Evolutionary conservation across 2,888 invertebrate species (phyloP), one percentile per base, ranked within the genome.

Genomic region (Diarsia brunnea): DNA sequence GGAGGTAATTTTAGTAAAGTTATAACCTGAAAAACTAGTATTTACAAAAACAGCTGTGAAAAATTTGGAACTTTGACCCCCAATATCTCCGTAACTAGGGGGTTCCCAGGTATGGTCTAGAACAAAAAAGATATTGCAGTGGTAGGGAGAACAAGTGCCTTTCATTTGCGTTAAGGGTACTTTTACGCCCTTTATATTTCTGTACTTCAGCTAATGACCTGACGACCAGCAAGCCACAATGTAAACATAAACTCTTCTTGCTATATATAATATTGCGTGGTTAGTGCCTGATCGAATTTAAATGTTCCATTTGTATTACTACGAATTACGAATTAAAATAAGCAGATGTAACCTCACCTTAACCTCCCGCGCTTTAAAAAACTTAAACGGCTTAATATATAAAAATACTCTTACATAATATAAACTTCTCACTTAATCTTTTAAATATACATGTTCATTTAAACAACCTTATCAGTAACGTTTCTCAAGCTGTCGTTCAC

Each of bases 401-500:
- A 58, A 78, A 82, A 74, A 84, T 65, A 63, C 68, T 43, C 43
- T 47, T 55, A 38, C 75, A 24, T 43, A 51, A 24, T 43, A 51
- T 70, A 27, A 79, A 71, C 66, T 82, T 85, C 49, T 21, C 19
- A 58, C 81, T 75, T 82, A 87, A 79, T 79, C 78, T 73, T 86
- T 74, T 84, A 73, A 84, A 84, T 77, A 84, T 79, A 85, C 78
- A 79, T 76, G 73, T 86, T 77, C 27, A 79, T 76, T 83, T 87
- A 73, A 83, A 82, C 80, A 78, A 80, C 81, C 79, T 86, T 89
- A 89, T 89, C 89, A 75, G 61, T 72, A 74, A 61, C 72, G 75
- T 83, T 73, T 79, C 84, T 83, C 72, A 74, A 84, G 69, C 84
- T 87, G 89, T 87, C 89, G 83, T 87, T 89, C 82, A 84, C 53